Percentiles rank a stretch among this genome's conserved stretches.
Evolutionary conservation across 1,140 invertebrate genomes (phyloP).

Genomic region (Myzus persicae): DNA sequence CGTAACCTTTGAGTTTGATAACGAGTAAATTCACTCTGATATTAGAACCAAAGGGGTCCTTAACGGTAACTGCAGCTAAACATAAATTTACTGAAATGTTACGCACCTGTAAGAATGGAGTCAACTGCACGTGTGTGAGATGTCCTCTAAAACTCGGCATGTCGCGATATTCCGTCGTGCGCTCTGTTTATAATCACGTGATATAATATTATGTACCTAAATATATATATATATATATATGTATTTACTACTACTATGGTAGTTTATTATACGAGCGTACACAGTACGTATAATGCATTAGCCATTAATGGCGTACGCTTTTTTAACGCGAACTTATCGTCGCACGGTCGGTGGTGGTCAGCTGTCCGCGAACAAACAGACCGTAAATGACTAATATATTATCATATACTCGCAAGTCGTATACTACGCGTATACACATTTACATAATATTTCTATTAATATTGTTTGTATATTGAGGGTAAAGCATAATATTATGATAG

Average conservation of each 20-base stretch:
- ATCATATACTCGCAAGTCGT: background rate
- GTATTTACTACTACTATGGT: background rate
- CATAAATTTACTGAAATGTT: background rate
- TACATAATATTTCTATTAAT: background rate
- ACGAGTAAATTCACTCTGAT: background rate
- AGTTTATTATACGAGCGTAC: background rate
- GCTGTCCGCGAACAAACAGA: slow-evolving; percentile 6
- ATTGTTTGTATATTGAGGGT: background rate
- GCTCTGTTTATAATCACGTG: background rate
- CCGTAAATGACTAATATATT: slow-evolving; percentile 42
- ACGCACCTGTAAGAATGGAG: background rate
- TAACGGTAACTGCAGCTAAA: background rate
- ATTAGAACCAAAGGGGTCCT: background rate
- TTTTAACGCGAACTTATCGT: background rate
- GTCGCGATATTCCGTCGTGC: background rate
- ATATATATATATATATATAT: too few relatives aligned
- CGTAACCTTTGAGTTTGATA: background rate
- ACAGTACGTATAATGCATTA: background rate
- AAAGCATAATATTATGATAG: background rate
- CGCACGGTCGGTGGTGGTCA: background rate
- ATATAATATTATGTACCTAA: background rate
- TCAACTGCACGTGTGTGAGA: background rate
- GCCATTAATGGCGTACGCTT: background rate
- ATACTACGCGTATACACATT: background rate
- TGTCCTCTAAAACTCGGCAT: background rate